Conservation (phyloP, 1,140 invertebrate species). For the Rhopalosiphum padi region DNA sequence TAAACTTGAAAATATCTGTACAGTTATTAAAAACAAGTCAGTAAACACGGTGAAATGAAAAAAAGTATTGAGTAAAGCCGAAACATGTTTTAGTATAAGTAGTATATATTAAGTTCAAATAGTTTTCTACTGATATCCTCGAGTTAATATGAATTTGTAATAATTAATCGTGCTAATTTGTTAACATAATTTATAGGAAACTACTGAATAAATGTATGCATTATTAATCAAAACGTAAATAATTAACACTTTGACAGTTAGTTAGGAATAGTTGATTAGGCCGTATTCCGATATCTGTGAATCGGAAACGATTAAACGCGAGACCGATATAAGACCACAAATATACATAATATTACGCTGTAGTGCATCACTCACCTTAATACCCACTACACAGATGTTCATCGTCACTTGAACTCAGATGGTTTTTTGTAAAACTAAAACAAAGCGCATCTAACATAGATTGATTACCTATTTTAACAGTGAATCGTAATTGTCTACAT, state of each 20-base stretch:
- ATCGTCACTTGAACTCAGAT: too few relatives aligned
- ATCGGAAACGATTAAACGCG: background rate
- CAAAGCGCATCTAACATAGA: too few relatives aligned
- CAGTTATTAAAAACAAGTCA: too few relatives aligned
- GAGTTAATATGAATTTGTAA: background rate
- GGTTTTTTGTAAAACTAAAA: too few relatives aligned
- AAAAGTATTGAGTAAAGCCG: too few relatives aligned
- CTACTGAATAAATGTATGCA: background rate
- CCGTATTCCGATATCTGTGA: background rate
- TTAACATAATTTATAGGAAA: slow-evolving; percentile 15
- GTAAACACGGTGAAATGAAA: too few relatives aligned
- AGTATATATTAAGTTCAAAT: too few relatives aligned
- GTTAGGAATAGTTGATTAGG: background rate
- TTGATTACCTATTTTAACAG: too few relatives aligned
- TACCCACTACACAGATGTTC: too few relatives aligned
- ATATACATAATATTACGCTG: background rate
- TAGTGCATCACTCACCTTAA: background rate
- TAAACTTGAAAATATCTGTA: too few relatives aligned
- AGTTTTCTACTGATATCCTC: background rate
- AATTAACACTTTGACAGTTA: background rate
- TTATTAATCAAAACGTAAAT: slow-evolving; percentile 5
- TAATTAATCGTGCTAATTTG: background rate
- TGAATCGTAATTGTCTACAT: too few relatives aligned
- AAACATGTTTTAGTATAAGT: too few relatives aligned
- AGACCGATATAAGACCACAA: background rate